phyloP scores from a whole-genome alignment of 2,113 vertebrate genomes.

The Suncus etruscus region DNA sequence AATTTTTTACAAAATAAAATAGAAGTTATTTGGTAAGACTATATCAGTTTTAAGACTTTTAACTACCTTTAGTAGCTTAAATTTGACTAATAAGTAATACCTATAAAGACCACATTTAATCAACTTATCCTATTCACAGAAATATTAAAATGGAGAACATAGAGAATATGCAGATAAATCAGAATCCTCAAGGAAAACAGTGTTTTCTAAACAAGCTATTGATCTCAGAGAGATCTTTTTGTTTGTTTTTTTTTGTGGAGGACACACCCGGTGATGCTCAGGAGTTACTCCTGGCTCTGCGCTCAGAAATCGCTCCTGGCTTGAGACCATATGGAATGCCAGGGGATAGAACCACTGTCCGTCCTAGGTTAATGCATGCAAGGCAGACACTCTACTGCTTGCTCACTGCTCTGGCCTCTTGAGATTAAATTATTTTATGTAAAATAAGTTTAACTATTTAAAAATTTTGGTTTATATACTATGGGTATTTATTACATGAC shows the following conservation, averaged over 20 bases:
- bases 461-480: background rate
- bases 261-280: too few species aligned
- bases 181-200: background rate
- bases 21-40: background rate
- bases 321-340: too few species aligned
- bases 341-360: too few species aligned
- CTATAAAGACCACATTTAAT: background rate
- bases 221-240: conserved; percentile 12
- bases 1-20: background rate
- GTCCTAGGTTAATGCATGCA: too few species aligned
- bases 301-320: too few species aligned
- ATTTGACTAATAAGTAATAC: background rate
- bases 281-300: too few species aligned
- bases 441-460: background rate
- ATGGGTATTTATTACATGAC: background rate
- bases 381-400: too few species aligned
- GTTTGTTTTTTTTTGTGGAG: too few species aligned
- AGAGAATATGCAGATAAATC: background rate
- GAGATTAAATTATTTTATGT: background rate
- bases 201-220: background rate
- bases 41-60: background rate
- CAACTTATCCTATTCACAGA: background rate
- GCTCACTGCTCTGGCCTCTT: too few species aligned
- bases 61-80: background rate
- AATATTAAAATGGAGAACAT: background rate